phyloP scores from a whole-genome alignment of 2,888 invertebrate genomes.

The Halocaridina rubra region DNA sequence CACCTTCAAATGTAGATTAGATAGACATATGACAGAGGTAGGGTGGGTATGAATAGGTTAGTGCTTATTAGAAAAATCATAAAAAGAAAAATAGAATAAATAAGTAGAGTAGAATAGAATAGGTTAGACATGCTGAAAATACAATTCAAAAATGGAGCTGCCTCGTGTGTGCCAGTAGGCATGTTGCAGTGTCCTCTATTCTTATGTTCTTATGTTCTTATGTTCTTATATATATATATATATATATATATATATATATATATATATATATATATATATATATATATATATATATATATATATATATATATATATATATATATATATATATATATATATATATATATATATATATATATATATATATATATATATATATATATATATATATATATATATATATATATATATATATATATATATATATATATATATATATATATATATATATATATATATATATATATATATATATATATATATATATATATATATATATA shows the following conservation, averaged over 20 bases:
- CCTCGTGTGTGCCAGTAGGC: no score
- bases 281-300: constrained; percentile 14
- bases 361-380: neutral
- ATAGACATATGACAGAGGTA: no score
- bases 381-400: constrained; percentile 16
- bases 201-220: no score
- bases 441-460: constrained; percentile 25
- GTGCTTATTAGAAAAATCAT: no score
- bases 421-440: constrained; percentile 18
- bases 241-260: constrained; percentile 10
- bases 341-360: neutral
- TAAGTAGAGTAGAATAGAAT: no score
- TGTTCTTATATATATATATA: neutral
- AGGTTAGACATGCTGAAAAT: no score
- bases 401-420: constrained; percentile 26
- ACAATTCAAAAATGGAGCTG: no score
- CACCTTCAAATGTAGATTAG: no score
- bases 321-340: neutral
- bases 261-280: constrained; percentile 1
- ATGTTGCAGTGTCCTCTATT: no score
- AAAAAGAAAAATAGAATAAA: no score
- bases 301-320: constrained; percentile 11
- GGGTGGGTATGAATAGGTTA: no score
- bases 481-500: constrained; percentile 13
- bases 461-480: constrained; percentile 3